A percentile compares a stretch with the other conserved stretches of the same genome.
Evolutionary conservation across 2,888 invertebrate genomes (phyloP).

Genomic region (Temnothorax ravouxi): DNA sequence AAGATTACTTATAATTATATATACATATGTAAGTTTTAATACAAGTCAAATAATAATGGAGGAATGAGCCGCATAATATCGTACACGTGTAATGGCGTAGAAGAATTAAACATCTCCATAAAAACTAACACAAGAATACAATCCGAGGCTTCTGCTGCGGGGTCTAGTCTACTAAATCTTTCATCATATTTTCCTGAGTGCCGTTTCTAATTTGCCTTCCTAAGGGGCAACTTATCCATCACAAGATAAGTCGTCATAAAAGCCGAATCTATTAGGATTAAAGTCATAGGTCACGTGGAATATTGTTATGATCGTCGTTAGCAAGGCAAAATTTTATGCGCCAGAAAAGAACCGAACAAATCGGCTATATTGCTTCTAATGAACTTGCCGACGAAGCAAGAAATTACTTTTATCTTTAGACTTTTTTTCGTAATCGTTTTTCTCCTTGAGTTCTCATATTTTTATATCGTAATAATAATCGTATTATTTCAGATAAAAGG

Average conservation of each 20-base stretch:
- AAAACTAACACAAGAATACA: constrained; percentile 22
- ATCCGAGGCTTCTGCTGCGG: background rate
- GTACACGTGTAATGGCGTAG: background rate
- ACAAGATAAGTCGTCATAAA: constrained; percentile 47
- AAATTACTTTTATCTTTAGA: constrained; percentile 3
- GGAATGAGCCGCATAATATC: background rate
- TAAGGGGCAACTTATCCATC: constrained; percentile 40
- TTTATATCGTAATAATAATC: background rate
- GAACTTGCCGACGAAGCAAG: background rate
- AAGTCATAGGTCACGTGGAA: constrained; percentile 34
- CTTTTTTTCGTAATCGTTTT: background rate
- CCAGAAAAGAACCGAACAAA: constrained; percentile 1
- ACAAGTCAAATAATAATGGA: background rate
- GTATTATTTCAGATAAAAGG: background rate
- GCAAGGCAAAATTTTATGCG: constrained; percentile 44
- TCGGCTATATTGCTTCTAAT: constrained; percentile 27
- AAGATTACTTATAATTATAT: constrained; percentile 9
- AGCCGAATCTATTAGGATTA: constrained; percentile 42
- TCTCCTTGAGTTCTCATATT: background rate
- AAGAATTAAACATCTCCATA: constrained; percentile 3
- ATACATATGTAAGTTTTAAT: background rate
- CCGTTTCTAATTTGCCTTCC: constrained; percentile 36
- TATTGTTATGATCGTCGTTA: constrained; percentile 56
- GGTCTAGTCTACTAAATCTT: constrained; percentile 39
- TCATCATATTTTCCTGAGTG: constrained; percentile 51